phyloP scores from a whole-genome alignment of 2,797 vertebrate genomes.

The Lates japonicus region DNA sequence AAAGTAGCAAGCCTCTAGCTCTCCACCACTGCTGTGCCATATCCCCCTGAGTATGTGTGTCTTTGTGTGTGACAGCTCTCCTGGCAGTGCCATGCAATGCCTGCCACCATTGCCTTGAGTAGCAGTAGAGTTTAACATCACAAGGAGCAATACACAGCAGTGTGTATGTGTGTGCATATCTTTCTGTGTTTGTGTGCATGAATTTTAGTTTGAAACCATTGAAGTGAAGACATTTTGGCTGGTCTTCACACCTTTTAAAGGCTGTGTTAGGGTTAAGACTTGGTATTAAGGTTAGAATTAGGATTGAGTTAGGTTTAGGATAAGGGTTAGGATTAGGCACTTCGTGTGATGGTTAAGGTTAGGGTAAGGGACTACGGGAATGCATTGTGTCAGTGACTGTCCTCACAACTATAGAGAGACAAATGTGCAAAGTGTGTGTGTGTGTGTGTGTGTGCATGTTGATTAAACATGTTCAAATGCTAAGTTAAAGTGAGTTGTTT shows the following conservation, averaged over 20 bases:
- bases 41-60: conserved; percentile 52
- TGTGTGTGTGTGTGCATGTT: neutral
- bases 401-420: neutral
- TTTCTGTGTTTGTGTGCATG: neutral
- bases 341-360: neutral
- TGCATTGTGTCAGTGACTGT: neutral
- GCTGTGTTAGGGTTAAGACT: neutral
- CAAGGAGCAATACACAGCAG: neutral
- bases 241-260: neutral
- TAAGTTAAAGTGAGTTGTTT: neutral
- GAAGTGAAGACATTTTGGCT: neutral
- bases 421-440: neutral
- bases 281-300: neutral
- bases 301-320: neutral
- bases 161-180: conserved; percentile 8
- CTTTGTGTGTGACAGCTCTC: conserved; percentile 59
- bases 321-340: too few relatives aligned
- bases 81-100: conserved; percentile 62
- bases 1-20: conserved; percentile 57
- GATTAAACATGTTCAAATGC: neutral
- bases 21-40: conserved; percentile 34
- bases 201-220: neutral
- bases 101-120: conserved; percentile 47
- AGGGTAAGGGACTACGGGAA: neutral
- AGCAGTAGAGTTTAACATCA: conserved; percentile 49